These are phyloP conservation scores for Eubasilissa splendida DNA, from an alignment of 2,888 invertebrate species.

Conservation along the genomic window DNA sequence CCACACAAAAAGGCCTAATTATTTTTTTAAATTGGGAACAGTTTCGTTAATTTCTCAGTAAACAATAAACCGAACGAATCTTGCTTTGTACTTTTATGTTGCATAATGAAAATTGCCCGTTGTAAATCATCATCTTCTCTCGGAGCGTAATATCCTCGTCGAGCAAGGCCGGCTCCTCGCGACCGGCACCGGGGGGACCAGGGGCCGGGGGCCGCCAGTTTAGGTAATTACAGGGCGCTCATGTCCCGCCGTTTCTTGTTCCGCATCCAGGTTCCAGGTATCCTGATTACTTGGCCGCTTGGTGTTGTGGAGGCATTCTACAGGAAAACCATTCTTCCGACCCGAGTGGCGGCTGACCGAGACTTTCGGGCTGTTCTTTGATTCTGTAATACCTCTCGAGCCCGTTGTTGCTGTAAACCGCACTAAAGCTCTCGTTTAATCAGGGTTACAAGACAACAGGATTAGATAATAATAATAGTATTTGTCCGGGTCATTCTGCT, in stretches of 20 bases:
- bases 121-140: slow-evolving; percentile 29
- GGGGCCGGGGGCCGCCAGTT: slow-evolving; percentile 42
- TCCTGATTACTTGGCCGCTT: neutral
- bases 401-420: neutral
- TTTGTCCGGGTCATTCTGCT: no score
- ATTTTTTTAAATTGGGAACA: no score
- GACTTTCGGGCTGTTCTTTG: neutral
- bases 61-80: slow-evolving; percentile 22
- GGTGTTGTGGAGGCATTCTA: slow-evolving; percentile 3
- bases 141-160: neutral
- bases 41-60: neutral
- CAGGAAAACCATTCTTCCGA: neutral
- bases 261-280: slow-evolving; percentile 52
- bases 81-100: slow-evolving; percentile 12
- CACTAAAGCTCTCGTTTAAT: no score
- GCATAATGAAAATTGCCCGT: slow-evolving; percentile 21
- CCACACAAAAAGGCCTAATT: no score
- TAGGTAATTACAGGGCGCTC: slow-evolving; percentile 56
- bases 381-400: neutral
- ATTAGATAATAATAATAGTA: no score
- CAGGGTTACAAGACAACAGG: no score
- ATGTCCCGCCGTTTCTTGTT: slow-evolving; percentile 11
- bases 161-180: neutral
- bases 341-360: neutral
- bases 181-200: no score